Conservation (phyloP, 2,113 vertebrate species). For the Cinclus mexicanus region DNA sequence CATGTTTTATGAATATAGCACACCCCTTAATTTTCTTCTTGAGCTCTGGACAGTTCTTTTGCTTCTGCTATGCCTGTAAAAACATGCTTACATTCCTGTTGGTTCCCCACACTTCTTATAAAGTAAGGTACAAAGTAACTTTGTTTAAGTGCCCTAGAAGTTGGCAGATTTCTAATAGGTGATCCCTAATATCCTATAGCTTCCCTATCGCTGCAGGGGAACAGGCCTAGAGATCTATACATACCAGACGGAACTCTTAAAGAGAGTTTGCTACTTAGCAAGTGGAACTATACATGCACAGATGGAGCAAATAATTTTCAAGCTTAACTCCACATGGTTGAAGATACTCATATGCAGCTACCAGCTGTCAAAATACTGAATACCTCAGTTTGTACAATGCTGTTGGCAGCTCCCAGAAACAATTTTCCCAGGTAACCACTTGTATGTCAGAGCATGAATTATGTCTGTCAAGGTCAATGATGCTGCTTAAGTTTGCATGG, state of each 20-base stretch:
- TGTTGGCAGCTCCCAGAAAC: not conserved
- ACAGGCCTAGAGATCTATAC: not conserved
- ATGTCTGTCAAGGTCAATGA: not conserved
- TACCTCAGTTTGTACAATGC: not conserved
- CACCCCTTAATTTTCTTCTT: not conserved
- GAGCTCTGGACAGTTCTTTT: not conserved
- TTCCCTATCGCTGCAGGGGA: not conserved
- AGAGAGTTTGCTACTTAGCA: not conserved
- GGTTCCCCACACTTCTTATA: not conserved
- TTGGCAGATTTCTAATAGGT: not conserved
- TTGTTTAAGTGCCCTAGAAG: not conserved
- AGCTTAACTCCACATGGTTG: not conserved
- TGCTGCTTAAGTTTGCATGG: not conserved
- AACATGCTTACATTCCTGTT: not conserved
- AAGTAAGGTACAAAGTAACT: not conserved
- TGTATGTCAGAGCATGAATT: not conserved
- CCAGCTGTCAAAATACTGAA: not conserved
- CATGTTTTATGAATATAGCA: not conserved
- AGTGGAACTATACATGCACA: not conserved
- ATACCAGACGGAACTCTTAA: not conserved
- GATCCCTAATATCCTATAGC: not conserved
- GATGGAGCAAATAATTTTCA: not conserved
- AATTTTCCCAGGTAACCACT: not conserved
- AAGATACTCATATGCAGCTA: not conserved
- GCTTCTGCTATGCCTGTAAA: not conserved